These are phyloP conservation scores for Ammospiza nelsoni DNA, from an alignment of 2,113 vertebrate species.

Conservation along the genomic window DNA sequence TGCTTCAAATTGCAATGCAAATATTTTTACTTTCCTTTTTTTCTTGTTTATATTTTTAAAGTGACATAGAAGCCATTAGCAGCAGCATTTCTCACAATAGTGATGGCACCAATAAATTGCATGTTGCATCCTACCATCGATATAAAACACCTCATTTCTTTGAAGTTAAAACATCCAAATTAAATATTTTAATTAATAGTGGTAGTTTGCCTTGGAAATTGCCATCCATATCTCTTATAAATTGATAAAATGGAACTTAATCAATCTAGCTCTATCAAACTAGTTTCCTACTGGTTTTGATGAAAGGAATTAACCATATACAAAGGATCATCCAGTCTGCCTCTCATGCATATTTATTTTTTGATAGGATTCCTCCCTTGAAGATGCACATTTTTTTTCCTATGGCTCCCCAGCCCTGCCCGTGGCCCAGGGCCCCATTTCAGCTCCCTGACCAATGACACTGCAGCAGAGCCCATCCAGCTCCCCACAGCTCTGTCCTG, in stretches of 20 bases:
- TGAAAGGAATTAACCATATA: neutral
- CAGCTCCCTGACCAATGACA: rapidly evolving
- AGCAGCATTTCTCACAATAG: neutral
- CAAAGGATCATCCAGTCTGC: neutral
- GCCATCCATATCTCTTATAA: neutral
- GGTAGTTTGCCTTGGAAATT: neutral
- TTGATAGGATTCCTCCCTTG: neutral
- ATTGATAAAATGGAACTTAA: neutral
- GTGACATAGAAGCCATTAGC: neutral
- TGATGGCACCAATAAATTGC: neutral
- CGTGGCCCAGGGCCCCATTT: neutral
- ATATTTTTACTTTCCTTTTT: neutral
- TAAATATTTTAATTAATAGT: neutral
- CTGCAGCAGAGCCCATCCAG: rapidly evolving
- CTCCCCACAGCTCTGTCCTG: neutral
- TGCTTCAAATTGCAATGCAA: neutral
- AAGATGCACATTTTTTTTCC: neutral
- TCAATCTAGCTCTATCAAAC: neutral
- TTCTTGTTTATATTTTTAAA: neutral
- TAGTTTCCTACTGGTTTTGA: neutral
- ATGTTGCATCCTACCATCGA: neutral
- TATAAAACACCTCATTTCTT: neutral
- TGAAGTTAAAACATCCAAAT: neutral
- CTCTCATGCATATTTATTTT: neutral
- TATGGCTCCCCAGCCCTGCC: rapidly evolving